Evolutionary conservation across 1,140 invertebrate genomes (phyloP), one percentile per base, ranked within the genome.

Genomic region (Panulirus ornatus): DNA sequence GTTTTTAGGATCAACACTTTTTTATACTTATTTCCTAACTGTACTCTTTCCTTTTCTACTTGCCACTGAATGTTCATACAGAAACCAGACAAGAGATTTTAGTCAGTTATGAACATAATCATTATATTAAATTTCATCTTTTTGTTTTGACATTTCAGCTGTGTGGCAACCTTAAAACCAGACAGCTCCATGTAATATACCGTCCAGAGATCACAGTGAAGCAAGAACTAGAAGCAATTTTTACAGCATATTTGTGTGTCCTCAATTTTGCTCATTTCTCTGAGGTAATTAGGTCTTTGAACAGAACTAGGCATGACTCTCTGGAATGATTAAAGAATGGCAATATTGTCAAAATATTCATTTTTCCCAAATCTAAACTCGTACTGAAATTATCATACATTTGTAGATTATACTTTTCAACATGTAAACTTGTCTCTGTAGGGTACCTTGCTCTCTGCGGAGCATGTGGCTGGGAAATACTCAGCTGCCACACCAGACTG

Each of bases 191-290:
- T 30, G 66, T 87, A 36, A 38, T 79, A 2, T 87, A 87, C 54
- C 73, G 47, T n/a, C 36, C 38, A 34, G 73, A 42, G 42, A 27
- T 87, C 34, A 78, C 73, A 34, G 22, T 75, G 0, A 14, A 87
- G 9, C 47, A 87, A 42, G 84, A 87, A 44, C 73, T 87, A 22
- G 11, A 79, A 44, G 84, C 75, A 8, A 16, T 87, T 27, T 54
- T 78, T n/a, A 66, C 36, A 6, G 84, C 84, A 42, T 87, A 75
- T 73, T 36, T 87, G 14, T 78, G 75, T 78, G 75, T 87, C 34
- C 2, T 79, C 14, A 87, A 87, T 38, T 87, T 40, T 54, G 44
- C 14, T 22, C 84, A 87, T 34, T 1, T 44, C 0, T 38, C 14
- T 0, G 73, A 87, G 84, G 84, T 87, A 78, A 63, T n/a, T 36